These are phyloP conservation scores for Archivesica marissinica DNA, from an alignment of 1,140 invertebrate species.

Conservation along the genomic window DNA sequence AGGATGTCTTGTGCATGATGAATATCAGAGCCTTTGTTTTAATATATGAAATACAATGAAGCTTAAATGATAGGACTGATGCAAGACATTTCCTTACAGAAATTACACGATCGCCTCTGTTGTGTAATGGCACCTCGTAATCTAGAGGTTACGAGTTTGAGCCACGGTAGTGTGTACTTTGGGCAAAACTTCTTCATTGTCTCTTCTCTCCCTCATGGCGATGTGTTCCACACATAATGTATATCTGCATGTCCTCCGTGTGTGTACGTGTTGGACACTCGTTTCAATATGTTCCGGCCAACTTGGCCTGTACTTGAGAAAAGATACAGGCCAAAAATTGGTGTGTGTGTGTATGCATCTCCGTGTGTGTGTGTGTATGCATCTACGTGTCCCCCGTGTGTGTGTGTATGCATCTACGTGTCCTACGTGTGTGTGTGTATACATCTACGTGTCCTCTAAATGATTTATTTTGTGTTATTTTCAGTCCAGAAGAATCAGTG, in stretches of 20 bases:
- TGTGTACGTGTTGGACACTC: too few species aligned
- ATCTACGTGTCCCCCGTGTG: too few species aligned
- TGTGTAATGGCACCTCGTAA: too few species aligned
- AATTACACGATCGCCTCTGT: too few species aligned
- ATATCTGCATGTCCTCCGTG: too few species aligned
- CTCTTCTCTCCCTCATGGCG: too few species aligned
- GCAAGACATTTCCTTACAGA: background rate
- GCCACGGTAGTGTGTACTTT: too few species aligned
- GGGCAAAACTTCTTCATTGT: too few species aligned
- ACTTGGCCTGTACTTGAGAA: too few species aligned
- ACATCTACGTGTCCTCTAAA: background rate
- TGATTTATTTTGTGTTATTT: slow-evolving; percentile 62
- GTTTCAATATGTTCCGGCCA: too few species aligned
- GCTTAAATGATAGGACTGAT: slow-evolving; percentile 39
- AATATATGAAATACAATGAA: slow-evolving; percentile 30
- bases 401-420: background rate
- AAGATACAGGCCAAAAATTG: background rate
- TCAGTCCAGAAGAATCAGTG: slow-evolving; percentile 89
- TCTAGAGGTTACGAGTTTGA: too few species aligned
- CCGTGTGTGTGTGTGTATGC: background rate
- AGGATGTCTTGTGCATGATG: slow-evolving; percentile 3
- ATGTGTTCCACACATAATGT: too few species aligned
- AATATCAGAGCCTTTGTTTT: slow-evolving; percentile 25
- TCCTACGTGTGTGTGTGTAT: background rate
- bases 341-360: background rate